A percentile compares a stretch with the other conserved stretches of the same genome.
These are phyloP conservation scores for Episyrphus balteatus DNA, from an alignment of 1,140 invertebrate species.

Conservation along the genomic window DNA sequence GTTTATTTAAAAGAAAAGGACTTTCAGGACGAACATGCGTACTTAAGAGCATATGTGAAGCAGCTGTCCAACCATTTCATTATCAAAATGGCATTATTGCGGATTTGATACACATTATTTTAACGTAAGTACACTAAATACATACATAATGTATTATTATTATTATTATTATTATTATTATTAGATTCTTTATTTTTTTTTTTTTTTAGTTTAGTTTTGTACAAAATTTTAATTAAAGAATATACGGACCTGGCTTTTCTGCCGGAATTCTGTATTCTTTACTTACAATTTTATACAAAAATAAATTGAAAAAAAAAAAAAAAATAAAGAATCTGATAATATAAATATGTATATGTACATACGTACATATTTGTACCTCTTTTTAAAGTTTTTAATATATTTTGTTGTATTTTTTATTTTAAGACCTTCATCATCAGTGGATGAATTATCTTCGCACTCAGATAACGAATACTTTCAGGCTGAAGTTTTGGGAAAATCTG, in stretches of 20 bases:
- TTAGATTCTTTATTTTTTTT: slow-evolving; percentile 4
- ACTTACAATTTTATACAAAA: no score
- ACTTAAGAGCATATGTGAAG: slow-evolving; percentile 62
- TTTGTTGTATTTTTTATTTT: no score
- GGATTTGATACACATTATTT: slow-evolving; percentile 56
- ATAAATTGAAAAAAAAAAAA: no score
- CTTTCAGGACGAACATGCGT: slow-evolving; percentile 56
- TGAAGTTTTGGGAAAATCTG: slow-evolving; percentile 47
- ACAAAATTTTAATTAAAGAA: no score
- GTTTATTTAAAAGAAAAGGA: slow-evolving; percentile 40
- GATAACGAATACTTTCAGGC: slow-evolving; percentile 60
- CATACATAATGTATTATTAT: background rate
- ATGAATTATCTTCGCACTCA: slow-evolving; percentile 46
- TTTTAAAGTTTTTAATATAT: no score
- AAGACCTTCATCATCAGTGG: slow-evolving; percentile 53
- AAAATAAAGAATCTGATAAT: no score
- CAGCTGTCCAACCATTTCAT: slow-evolving; percentile 53
- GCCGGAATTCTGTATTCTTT: no score
- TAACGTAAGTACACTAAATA: slow-evolving; percentile 59
- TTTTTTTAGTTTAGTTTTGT: no score
- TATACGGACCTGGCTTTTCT: no score
- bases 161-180: background rate
- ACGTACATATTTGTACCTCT: no score
- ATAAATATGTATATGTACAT: no score
- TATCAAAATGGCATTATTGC: slow-evolving; percentile 51